Base-by-base conservation (phyloP, 2,797 vertebrate species). In the Anomalospiza imberbis region DNA sequence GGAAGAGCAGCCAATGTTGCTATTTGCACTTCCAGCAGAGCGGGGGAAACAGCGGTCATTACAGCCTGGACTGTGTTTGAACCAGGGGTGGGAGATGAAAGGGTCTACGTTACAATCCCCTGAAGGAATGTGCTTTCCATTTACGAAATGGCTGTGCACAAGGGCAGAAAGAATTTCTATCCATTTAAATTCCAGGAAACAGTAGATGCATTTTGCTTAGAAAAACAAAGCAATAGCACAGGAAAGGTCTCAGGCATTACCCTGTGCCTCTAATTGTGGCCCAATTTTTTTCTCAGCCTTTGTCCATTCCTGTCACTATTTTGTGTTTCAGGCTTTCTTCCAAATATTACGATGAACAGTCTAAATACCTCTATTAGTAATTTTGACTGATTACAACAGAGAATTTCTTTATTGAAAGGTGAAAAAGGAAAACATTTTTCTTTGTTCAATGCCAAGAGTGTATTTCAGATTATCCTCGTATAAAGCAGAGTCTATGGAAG, bases 121-220 rank as follows among this genome's bases (percentile, higher is more conserved):
- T 3, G 5, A 94, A 96, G 95, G 95, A 91, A 95, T 76, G 80
- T 0, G 10, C 91, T 85, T 95, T 82, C 91, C 92, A 93, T 93
- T 95, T 95, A 94, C 1, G 18, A 94, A 95, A 96, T 63, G 67
- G 61, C 62, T 96, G 94, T 10, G 25, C 92, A 93, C n/a, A 73
- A 60, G 28, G 87, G 89, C 85, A 96, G 90, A 96, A 95, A 94
- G 76, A 90, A 95, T 94, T 79, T 79, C 88, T 96, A 53, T 61
- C 95, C 83, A 85, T 70, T 94, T 96, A 91, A 93, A 94, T 94
- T 83, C 74, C 89, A 94, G 91, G 89, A 95, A 96, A 95, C 67
- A 53, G 92, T 74, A 83, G 77, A 90, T 72, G 77, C 72, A 65
- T 90, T 94, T 93, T 94, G 70, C 93, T 94, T 82, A 61, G 81